A percentile compares a stretch with the other conserved stretches of the same genome.
These are phyloP conservation scores for Sitophilus oryzae DNA, from an alignment of 1,140 invertebrate genomes.

Conservation along the genomic window DNA sequence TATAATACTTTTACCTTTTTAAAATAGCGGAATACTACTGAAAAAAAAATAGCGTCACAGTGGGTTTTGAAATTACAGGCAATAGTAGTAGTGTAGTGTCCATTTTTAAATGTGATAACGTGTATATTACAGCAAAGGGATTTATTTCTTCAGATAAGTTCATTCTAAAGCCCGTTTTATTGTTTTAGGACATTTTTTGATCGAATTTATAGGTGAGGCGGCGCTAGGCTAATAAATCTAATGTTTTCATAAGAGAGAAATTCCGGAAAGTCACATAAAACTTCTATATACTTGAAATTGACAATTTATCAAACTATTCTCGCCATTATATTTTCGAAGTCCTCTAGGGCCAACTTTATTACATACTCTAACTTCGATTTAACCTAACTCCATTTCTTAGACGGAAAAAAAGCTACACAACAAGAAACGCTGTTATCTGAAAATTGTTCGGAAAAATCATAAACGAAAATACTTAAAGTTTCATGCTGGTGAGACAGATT, in stretches of 20 bases:
- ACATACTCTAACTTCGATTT: slow-evolving; percentile 22
- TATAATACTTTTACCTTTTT: no score
- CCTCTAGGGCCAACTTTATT: slow-evolving; percentile 24
- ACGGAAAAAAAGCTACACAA: slow-evolving; percentile 10
- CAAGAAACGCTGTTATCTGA: slow-evolving; percentile 3
- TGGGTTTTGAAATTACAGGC: no score
- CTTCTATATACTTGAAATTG: slow-evolving; percentile 23
- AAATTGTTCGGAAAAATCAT: slow-evolving; percentile 24
- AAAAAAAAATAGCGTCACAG: no score
- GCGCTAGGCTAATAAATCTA: neutral
- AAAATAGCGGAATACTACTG: no score
- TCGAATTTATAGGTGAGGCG: no score
- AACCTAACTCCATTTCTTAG: slow-evolving; percentile 16
- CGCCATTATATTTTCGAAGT: slow-evolving; percentile 17
- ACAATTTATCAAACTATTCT: slow-evolving; percentile 21
- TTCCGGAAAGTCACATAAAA: slow-evolving; percentile 13
- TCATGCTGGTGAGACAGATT: slow-evolving; percentile 20
- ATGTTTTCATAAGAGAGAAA: slow-evolving; percentile 1
- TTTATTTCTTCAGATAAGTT: no score
- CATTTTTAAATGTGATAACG: no score
- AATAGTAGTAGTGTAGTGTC: no score
- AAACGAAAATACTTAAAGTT: slow-evolving; percentile 18
- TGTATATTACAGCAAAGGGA: no score
- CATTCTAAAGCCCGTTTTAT: no score
- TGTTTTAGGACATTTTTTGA: no score